These are phyloP conservation scores for Lophura swinhoii DNA, from an alignment of 2,797 vertebrate genomes.

Conservation along the genomic window DNA sequence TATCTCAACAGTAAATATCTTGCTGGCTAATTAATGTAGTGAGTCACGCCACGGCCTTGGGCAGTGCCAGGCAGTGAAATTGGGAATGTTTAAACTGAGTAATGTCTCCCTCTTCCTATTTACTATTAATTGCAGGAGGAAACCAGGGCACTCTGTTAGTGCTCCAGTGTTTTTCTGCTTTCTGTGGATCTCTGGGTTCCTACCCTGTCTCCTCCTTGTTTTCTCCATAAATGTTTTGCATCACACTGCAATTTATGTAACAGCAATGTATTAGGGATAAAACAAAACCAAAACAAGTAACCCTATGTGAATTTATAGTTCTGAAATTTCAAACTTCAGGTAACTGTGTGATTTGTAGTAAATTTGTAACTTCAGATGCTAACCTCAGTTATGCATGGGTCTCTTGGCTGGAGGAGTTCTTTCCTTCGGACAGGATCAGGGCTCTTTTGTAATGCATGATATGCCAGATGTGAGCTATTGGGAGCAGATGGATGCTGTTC, in stretches of 20 bases:
- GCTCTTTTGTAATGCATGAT: not conserved
- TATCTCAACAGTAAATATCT: not conserved
- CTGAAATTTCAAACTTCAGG: not conserved
- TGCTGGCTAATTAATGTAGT: not conserved
- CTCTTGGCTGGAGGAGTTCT: conserved; percentile 13
- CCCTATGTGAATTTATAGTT: not conserved
- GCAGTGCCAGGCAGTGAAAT: not conserved
- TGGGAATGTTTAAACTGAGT: not conserved
- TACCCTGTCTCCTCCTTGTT: not conserved
- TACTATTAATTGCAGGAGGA: not conserved
- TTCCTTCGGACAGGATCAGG: not conserved
- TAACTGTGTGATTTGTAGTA: not conserved
- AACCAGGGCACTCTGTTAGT: not conserved
- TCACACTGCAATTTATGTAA: accelerated
- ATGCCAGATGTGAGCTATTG: conserved; percentile 55
- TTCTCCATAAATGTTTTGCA: accelerated
- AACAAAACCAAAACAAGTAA: not conserved
- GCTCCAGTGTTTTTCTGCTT: not conserved
- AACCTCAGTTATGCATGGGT: not conserved
- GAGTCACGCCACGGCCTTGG: not conserved
- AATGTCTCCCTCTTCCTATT: not conserved
- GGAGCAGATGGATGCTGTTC: conserved; percentile 49
- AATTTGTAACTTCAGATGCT: not conserved
- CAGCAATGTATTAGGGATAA: not conserved
- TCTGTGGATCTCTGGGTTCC: not conserved